These are phyloP conservation scores for Venusia cambrica DNA, from an alignment of 2,888 invertebrate species.

Conservation along the genomic window DNA sequence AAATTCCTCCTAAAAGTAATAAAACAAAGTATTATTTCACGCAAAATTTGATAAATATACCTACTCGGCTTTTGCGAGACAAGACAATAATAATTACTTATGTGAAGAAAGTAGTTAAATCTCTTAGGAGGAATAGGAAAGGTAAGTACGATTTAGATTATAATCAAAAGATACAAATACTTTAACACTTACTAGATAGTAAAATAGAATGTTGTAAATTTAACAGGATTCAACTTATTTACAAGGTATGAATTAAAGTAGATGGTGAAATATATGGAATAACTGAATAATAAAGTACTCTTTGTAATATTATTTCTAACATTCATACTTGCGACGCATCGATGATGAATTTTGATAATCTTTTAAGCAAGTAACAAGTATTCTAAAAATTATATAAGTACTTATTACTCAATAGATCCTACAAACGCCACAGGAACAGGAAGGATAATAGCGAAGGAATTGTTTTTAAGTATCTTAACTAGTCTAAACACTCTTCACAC, in stretches of 20 bases:
- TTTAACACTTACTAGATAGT: constrained; percentile 76
- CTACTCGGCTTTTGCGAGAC: neutral
- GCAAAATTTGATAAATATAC: constrained; percentile 1
- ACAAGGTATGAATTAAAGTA: constrained; percentile 44
- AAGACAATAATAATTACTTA: constrained; percentile 10
- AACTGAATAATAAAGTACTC: constrained; percentile 7
- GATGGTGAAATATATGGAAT: constrained; percentile 15
- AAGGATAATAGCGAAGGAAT: constrained; percentile 17
- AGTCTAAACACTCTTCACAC: constrained; percentile 26
- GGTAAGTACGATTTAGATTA: constrained; percentile 49
- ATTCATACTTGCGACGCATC: constrained; percentile 1
- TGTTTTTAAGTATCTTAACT: constrained; percentile 11
- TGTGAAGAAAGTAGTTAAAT: constrained; percentile 35
- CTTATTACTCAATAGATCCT: constrained; percentile 1
- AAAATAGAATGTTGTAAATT: constrained; percentile 80
- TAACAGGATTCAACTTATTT: constrained; percentile 79
- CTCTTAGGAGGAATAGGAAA: constrained; percentile 59
- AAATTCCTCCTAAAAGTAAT: constrained; percentile 51
- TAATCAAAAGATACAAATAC: constrained; percentile 71
- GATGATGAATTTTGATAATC: constrained; percentile 6
- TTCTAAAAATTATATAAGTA: constrained; percentile 12
- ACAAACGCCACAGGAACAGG: constrained; percentile 8
- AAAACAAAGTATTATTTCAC: neutral
- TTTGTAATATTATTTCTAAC: constrained; percentile 5
- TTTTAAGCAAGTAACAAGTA: constrained; percentile 4